Evolutionary conservation across 2,797 vertebrate genomes (phyloP).

Genomic region (Gallinago solitaria): DNA sequence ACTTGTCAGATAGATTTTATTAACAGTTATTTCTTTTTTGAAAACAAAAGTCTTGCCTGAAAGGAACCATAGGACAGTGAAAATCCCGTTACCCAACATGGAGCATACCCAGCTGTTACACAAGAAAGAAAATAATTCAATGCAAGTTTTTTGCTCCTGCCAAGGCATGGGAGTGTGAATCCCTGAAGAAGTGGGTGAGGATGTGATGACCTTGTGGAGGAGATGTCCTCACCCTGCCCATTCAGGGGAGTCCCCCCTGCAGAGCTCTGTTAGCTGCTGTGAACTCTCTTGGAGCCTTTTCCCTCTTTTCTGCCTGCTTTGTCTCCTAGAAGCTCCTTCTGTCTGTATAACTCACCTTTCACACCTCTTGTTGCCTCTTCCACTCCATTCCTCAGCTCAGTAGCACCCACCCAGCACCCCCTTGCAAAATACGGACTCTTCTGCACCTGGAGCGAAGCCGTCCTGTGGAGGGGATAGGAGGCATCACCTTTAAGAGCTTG

Average conservation of each 20-base stretch:
- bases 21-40: not conserved
- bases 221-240: not conserved
- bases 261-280: not conserved
- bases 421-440: not conserved
- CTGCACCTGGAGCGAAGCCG: not conserved
- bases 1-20: not conserved
- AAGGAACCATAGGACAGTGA: not conserved
- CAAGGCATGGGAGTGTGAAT: not conserved
- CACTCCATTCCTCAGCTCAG: not conserved
- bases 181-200: not conserved
- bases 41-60: not conserved
- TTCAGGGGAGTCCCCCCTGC: not conserved
- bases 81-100: accelerated
- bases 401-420: not conserved
- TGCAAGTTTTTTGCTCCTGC: not conserved
- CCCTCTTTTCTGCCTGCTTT: not conserved
- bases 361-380: not conserved
- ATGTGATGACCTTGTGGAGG: accelerated
- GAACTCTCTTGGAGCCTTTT: not conserved
- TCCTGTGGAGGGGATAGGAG: not conserved
- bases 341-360: not conserved
- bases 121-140: not conserved
- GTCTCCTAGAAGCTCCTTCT: not conserved
- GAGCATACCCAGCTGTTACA: not conserved
- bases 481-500: not conserved